These are phyloP conservation scores for Onychomys leucogaster DNA, from an alignment of 2,797 vertebrate genomes.

Conservation along the genomic window DNA sequence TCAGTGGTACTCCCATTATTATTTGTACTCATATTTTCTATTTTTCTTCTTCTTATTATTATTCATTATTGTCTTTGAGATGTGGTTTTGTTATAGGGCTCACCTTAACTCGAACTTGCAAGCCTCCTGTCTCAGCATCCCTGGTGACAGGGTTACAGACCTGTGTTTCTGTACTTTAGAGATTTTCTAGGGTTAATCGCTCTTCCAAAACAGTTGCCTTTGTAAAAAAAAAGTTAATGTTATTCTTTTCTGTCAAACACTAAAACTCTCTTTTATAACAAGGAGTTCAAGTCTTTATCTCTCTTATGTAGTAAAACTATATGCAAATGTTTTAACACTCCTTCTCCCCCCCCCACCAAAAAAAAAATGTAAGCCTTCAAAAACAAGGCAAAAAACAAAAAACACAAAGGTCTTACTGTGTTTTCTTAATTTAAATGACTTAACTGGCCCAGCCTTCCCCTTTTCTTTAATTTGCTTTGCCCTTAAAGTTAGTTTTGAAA, in stretches of 20 bases:
- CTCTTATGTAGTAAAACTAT: neutral
- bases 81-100: neutral
- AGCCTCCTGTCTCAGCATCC: neutral
- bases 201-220: neutral
- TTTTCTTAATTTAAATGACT: neutral
- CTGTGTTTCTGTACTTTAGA: neutral
- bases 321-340: neutral
- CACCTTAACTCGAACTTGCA: neutral
- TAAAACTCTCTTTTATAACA: neutral
- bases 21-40: neutral
- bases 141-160: neutral
- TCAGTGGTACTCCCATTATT: neutral
- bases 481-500: neutral
- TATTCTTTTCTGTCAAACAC: no score
- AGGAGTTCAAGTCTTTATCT: neutral
- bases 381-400: neutral
- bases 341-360: neutral
- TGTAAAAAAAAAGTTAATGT: no score
- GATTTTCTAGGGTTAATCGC: neutral
- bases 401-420: neutral
- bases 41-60: neutral
- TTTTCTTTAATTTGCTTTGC: neutral
- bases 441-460: no score
- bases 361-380: neutral
- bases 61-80: neutral